Conservation (phyloP, 2,113 vertebrate species). For the Salvelinus sp. region DNA sequence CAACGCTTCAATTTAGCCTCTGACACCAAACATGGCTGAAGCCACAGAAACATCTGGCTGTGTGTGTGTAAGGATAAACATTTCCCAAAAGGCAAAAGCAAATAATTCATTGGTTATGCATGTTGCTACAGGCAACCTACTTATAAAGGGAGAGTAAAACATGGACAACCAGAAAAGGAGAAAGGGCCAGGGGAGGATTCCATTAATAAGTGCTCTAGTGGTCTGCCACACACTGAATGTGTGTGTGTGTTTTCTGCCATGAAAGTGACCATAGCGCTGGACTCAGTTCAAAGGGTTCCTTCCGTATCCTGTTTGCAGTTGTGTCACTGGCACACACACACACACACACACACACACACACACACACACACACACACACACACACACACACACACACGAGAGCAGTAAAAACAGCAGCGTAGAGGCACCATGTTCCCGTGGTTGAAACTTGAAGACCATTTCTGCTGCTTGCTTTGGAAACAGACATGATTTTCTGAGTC, state of each 20-base stretch:
- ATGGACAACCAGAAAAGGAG: not conserved
- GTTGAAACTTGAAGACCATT: constrained; percentile 35
- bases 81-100: not conserved
- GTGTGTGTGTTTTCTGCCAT: not conserved
- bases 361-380: not conserved
- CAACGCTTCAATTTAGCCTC: constrained; percentile 3
- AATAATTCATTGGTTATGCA: not conserved
- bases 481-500: constrained; percentile 60
- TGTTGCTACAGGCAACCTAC: not conserved
- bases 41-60: too few species aligned
- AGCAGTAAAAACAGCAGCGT: not conserved
- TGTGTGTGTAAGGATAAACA: too few species aligned
- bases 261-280: not conserved
- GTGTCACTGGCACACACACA: not conserved
- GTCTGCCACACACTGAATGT: too few species aligned
- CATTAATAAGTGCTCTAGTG: not conserved
- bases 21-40: not conserved
- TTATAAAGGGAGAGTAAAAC: not conserved
- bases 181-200: not conserved
- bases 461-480: constrained; percentile 56
- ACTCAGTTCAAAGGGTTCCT: not conserved
- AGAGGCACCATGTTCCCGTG: constrained; percentile 51
- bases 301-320: not conserved
- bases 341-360: not conserved
- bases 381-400: not conserved